phyloP scores from a whole-genome alignment of 2,797 vertebrate species.

The Mus caroli region DNA sequence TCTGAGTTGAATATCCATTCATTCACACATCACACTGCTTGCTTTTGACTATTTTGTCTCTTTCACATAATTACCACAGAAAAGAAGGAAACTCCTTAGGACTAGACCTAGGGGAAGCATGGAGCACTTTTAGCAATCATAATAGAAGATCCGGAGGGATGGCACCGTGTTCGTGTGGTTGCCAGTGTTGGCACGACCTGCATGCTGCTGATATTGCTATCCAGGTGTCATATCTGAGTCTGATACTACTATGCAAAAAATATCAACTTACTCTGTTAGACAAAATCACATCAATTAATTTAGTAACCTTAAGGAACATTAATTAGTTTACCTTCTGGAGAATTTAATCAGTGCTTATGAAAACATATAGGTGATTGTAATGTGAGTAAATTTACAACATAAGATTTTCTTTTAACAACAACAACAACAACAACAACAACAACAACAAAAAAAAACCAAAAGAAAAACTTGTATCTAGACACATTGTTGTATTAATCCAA shows the following conservation, averaged over 20 bases:
- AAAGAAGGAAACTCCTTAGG: background rate
- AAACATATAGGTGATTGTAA: background rate
- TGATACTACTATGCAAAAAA: background rate
- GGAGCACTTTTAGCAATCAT: no score
- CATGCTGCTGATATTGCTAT: background rate
- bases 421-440: no score
- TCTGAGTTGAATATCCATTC: no score
- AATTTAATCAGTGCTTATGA: background rate
- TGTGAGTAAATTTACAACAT: background rate
- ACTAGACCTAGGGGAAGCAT: background rate
- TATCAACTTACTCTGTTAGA: background rate
- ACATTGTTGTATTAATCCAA: no score
- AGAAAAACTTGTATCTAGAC: background rate
- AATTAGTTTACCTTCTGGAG: background rate
- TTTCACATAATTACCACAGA: background rate
- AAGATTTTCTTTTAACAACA: background rate
- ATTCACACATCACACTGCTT: no score
- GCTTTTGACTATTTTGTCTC: no score
- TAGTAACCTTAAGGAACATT: background rate
- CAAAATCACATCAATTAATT: background rate
- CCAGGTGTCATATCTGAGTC: background rate
- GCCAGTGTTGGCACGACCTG: background rate
- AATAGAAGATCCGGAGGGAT: background rate
- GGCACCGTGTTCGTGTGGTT: fast-evolving
- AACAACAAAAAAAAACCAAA: no score